These are phyloP conservation scores for Gobiocypris rarus DNA, from an alignment of 2,113 vertebrate species.

Conservation along the genomic window DNA sequence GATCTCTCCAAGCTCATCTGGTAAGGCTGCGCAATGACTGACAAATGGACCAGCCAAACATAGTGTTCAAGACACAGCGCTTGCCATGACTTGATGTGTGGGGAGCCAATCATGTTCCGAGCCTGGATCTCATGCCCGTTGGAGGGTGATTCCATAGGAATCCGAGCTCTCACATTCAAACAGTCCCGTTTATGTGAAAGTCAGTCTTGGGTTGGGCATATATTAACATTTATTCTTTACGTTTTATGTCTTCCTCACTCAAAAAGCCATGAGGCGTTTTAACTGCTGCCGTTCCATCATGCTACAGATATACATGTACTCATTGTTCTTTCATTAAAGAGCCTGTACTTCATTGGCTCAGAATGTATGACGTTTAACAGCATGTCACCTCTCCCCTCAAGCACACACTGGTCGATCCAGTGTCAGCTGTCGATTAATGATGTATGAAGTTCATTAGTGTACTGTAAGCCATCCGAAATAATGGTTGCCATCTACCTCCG, in stretches of 20 bases:
- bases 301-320: neutral
- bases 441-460: neutral
- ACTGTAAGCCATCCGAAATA: neutral
- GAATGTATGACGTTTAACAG: neutral
- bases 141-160: neutral
- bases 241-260: conserved; percentile 4
- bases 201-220: neutral
- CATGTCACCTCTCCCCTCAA: neutral
- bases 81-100: neutral
- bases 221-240: neutral
- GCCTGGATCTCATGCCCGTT: neutral
- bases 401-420: neutral
- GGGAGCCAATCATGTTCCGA: neutral
- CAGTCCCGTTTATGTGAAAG: neutral
- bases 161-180: neutral
- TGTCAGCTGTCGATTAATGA: neutral
- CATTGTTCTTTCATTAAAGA: conserved; percentile 1
- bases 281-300: conserved; percentile 19
- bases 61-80: neutral
- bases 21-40: conserved; percentile 10
- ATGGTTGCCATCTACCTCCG: conserved; percentile 29
- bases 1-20: neutral
- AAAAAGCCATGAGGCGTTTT: neutral
- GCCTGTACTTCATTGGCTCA: conserved; percentile 1
- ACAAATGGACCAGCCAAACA: neutral